Evolutionary conservation across 2,797 vertebrate species (phyloP).

Genomic region (Fratercula arctica): DNA sequence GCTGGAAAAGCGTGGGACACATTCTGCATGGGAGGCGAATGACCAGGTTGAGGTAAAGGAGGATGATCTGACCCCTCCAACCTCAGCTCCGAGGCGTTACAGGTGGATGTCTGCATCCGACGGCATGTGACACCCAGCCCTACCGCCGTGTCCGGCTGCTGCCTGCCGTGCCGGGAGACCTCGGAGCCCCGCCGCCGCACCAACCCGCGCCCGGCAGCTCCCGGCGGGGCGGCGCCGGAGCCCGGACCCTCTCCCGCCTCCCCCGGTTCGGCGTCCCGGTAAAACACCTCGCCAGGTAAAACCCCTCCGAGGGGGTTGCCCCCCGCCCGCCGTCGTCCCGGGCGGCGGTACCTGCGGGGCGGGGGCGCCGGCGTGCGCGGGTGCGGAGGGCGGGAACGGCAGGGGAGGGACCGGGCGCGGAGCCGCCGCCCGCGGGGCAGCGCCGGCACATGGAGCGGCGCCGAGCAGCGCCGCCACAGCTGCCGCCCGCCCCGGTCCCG

Average conservation of each 20-base stretch:
- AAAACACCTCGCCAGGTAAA: neutral
- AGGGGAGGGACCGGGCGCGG: slow-evolving; percentile 17
- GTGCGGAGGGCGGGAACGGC: slow-evolving; percentile 32
- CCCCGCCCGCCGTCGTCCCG: neutral
- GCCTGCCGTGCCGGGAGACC: neutral
- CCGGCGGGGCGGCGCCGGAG: neutral
- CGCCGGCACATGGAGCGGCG: slow-evolving; percentile 88
- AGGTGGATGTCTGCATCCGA: neutral
- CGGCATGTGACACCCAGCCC: neutral
- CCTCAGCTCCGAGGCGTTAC: neutral
- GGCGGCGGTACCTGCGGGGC: slow-evolving; percentile 80
- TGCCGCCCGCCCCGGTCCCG: slow-evolving; percentile 88
- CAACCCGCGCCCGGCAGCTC: neutral
- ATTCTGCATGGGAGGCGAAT: neutral
- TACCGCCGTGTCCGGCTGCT: neutral
- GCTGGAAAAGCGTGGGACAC: neutral
- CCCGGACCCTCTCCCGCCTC: neutral
- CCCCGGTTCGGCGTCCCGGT: neutral
- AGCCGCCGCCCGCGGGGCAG: slow-evolving; percentile 79
- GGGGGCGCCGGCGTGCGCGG: slow-evolving; percentile 86
- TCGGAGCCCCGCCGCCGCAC: neutral
- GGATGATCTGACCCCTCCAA: neutral
- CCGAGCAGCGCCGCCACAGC: slow-evolving; percentile 65
- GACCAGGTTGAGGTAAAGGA: neutral
- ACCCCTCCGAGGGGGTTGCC: neutral